Percentiles rank a stretch among this genome's conserved stretches.
These are phyloP conservation scores for Micromesistius poutassou DNA, from an alignment of 2,797 vertebrate genomes.

Conservation along the genomic window DNA sequence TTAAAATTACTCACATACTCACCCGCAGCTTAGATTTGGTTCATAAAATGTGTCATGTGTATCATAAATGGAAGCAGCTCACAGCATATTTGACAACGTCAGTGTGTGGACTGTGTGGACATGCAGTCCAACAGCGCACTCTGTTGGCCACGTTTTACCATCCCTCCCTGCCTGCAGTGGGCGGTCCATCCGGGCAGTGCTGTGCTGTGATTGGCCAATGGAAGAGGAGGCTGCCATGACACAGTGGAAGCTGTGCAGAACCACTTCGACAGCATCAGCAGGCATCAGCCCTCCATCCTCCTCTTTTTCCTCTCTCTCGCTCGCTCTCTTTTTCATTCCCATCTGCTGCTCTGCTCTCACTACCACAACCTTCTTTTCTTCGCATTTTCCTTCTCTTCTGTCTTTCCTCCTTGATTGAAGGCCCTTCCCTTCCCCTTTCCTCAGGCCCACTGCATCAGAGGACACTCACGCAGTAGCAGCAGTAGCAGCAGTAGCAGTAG, in stretches of 20 bases:
- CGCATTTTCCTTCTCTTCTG: conserved; percentile 20
- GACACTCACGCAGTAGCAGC: conserved; percentile 38
- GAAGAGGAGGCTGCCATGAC: conserved; percentile 79
- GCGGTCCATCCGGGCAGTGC: conserved; percentile 62
- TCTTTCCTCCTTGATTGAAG: not conserved
- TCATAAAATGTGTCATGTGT: not conserved
- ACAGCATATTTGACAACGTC: not conserved
- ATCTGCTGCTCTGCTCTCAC: conserved; percentile 36
- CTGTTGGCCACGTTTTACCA: conserved; percentile 53
- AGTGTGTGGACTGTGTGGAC: not conserved
- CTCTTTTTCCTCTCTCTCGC: conserved; percentile 48
- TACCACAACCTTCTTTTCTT: conserved; percentile 32
- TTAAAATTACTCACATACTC: not conserved
- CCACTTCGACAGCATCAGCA: conserved; percentile 73
- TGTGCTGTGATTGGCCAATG: conserved; percentile 60
- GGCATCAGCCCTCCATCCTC: conserved; percentile 63
- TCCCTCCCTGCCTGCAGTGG: conserved; percentile 78
- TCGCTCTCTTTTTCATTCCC: conserved; percentile 38
- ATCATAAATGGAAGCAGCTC: not conserved
- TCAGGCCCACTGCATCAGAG: conserved; percentile 59
- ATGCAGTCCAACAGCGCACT: conserved; percentile 47
- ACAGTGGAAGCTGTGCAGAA: conserved; percentile 76
- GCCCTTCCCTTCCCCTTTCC: conserved; percentile 25
- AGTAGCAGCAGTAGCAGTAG: not conserved
- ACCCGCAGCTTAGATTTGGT: too few species aligned